Base-by-base conservation (phyloP, 2,888 invertebrate genomes). In the Oscheius sp. region DNA sequence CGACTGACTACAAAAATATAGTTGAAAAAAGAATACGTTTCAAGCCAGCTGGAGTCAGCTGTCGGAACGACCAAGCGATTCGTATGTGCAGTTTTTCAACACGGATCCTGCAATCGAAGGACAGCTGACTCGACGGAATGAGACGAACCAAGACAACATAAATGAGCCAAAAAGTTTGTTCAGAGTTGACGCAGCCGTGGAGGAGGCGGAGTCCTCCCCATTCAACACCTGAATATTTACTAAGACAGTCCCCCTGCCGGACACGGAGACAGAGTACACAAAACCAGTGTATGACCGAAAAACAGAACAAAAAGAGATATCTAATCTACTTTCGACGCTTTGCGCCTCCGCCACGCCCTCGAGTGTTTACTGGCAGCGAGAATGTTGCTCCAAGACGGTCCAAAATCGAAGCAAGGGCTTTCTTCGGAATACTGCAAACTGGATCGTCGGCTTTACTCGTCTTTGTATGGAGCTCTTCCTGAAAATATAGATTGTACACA, bases 391-490 rank as follows among this genome's bases (percentile, higher is more conserved):
- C 70, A 11, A 81, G 58, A 47, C 47, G 51, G 33, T 81, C 79
- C 53, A 81, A 74, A 29, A 81, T 47, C 13, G 62, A 59, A 3
- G 70, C 77, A 33, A 81, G 73, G 73, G 77, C 74, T 29, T 78
- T 78, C 70, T 79, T 80, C 35, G 80, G 79, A 29, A 83, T 81
- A 32, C 76, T 63, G 7, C 80, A 78, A 4, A 79, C 57, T 5
- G 79, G 75, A n/a, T 78, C 79, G 21, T 80, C 76, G 33, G 79
- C 75, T 58, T 78, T 75, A 21, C 65, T 77, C 11, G 80, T 70
- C 3, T 79, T 78, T 29, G 76, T 51, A 5, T 80, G 70, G 57
- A 83, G 63, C 66, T 83, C 83, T 66, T 83, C 83, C 83, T 83
- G 66, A 53, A 77, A 76, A 21, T 11, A 33, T 63, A 73, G 68